These are phyloP conservation scores for Opisthocomus hoazin DNA, from an alignment of 2,113 vertebrate species.

Conservation along the genomic window DNA sequence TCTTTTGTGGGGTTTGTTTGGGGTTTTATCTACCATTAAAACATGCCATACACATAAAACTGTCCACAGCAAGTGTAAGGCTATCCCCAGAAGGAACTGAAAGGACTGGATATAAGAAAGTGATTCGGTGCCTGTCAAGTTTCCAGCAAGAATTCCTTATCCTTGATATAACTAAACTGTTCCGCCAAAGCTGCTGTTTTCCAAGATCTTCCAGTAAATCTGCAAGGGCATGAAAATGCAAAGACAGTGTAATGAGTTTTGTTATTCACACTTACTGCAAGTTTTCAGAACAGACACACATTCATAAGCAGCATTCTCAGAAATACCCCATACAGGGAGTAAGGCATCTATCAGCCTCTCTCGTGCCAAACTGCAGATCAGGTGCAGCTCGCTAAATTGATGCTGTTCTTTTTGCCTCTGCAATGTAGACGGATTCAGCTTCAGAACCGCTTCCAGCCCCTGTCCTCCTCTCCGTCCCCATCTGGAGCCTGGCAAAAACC, in stretches of 20 bases:
- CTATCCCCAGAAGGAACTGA: neutral
- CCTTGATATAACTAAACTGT: conserved; percentile 15
- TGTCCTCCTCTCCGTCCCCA: neutral
- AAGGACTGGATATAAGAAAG: neutral
- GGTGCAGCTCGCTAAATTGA: neutral
- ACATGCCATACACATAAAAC: neutral
- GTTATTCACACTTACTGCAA: neutral
- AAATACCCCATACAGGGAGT: neutral
- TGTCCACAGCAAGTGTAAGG: neutral
- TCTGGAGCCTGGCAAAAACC: conserved; percentile 26
- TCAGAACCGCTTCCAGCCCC: neutral
- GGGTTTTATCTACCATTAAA: neutral
- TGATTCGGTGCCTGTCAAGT: neutral
- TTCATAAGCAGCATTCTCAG: neutral
- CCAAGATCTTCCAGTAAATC: conserved; percentile 29
- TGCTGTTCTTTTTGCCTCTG: neutral
- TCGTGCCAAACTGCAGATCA: neutral
- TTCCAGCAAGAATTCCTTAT: conserved; percentile 16
- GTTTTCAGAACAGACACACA: neutral
- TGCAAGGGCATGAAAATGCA: neutral
- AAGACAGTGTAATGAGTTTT: neutral
- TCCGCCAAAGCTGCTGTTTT: conserved; percentile 12
- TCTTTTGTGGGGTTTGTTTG: neutral
- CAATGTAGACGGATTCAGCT: neutral
- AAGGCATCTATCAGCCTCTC: accelerated